Percentiles rank a stretch among this genome's conserved stretches.
These are phyloP conservation scores for Festucalex cinctus DNA, from an alignment of 2,113 vertebrate species.

Conservation along the genomic window DNA sequence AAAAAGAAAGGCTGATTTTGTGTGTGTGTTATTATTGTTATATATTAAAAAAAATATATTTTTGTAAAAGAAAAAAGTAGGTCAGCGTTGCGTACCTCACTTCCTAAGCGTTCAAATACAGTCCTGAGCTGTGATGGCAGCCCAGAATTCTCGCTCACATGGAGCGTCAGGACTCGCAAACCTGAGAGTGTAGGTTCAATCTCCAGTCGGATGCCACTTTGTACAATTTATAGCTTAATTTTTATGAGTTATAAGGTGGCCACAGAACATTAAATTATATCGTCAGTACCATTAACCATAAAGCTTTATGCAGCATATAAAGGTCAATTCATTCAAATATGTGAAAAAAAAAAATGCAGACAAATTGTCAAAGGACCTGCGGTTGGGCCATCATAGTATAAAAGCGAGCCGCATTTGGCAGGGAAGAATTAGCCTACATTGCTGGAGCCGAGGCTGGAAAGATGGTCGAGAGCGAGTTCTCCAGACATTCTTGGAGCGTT, in stretches of 20 bases:
- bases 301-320: background rate
- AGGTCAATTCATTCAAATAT: background rate
- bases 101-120: no score
- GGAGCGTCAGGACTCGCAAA: no score
- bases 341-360: background rate
- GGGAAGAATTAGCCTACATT: conserved; percentile 38
- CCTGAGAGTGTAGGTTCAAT: no score
- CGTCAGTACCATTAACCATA: background rate
- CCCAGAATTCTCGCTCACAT: no score
- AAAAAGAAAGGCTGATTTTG: no score
- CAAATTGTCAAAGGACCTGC: conserved; percentile 23
- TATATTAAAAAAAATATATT: no score
- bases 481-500: conserved; percentile 63
- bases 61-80: no score
- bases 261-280: background rate
- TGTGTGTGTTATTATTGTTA: no score
- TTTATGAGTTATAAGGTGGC: background rate
- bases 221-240: background rate
- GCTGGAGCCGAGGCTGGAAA: conserved; percentile 55
- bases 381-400: conserved; percentile 43
- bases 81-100: no score
- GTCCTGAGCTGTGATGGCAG: no score
- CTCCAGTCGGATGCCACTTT: no score
- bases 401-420: conserved; percentile 43
- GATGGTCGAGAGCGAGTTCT: conserved; percentile 50